Conservation (phyloP, 2,888 invertebrate species). For the Metallyticus violacea region DNA sequence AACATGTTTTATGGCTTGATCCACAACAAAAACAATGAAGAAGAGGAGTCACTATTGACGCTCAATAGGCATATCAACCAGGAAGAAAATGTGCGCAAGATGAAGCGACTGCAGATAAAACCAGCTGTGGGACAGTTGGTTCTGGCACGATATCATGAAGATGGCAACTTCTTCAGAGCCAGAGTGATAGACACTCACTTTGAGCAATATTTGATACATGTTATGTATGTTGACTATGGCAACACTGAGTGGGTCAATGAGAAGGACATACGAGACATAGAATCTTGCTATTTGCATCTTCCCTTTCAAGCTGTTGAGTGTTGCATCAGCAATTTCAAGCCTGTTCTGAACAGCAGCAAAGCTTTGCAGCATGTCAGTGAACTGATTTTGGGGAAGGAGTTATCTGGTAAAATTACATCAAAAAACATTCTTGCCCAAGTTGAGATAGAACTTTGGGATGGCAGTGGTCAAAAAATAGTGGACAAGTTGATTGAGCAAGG, state of each 20-base stretch:
- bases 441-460: not conserved
- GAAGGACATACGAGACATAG: constrained; percentile 4
- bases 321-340: not conserved
- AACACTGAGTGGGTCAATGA: constrained; percentile 6
- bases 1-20: not conserved
- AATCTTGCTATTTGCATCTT: constrained; percentile 21
- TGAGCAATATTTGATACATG: not conserved
- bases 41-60: not conserved
- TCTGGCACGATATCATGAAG: not conserved
- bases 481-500: not conserved
- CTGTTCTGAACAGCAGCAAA: not conserved
- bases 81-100: not conserved
- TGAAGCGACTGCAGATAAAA: not conserved
- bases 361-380: not conserved
- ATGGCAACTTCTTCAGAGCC: constrained; percentile 16
- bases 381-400: not conserved
- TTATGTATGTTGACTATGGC: constrained; percentile 23
- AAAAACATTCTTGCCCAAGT: not conserved
- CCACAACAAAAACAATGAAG: not conserved
- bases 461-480: not conserved
- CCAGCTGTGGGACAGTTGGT: constrained; percentile 23
- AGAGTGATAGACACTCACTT: not conserved
- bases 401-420: not conserved
- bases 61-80: constrained; percentile 10
- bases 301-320: constrained; percentile 24